These are phyloP conservation scores for Stenoptilia bipunctidactyla DNA, from an alignment of 2,888 invertebrate genomes.

Conservation along the genomic window DNA sequence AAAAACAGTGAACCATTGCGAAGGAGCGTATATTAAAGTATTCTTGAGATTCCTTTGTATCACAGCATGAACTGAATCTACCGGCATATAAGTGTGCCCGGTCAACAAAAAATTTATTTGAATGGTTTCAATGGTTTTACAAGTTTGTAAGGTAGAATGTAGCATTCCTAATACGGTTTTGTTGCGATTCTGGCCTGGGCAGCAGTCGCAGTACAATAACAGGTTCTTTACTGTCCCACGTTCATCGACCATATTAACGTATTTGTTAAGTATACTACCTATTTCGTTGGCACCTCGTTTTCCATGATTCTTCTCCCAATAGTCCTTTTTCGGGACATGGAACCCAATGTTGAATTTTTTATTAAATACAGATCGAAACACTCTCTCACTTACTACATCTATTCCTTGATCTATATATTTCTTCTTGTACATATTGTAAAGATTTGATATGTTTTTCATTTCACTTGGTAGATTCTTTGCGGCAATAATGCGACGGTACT, in stretches of 20 bases:
- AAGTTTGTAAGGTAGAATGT: slow-evolving; percentile 7
- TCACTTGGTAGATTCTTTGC: not conserved
- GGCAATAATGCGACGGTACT: slow-evolving; percentile 16
- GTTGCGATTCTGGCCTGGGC: slow-evolving; percentile 1
- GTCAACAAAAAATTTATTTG: slow-evolving; percentile 19
- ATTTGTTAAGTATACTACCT: not conserved
- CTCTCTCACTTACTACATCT: slow-evolving; percentile 4
- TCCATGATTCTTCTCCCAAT: not conserved
- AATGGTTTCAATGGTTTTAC: slow-evolving; percentile 15
- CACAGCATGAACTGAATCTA: slow-evolving; percentile 23
- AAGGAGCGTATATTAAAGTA: slow-evolving; percentile 23
- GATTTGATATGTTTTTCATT: slow-evolving; percentile 10
- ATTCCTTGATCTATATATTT: not conserved
- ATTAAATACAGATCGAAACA: slow-evolving; percentile 16
- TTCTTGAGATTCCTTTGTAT: slow-evolving; percentile 20
- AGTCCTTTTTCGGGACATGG: slow-evolving; percentile 17
- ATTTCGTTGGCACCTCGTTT: not conserved
- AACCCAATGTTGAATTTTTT: slow-evolving; percentile 16
- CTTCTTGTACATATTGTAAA: slow-evolving; percentile 15
- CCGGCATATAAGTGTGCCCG: slow-evolving; percentile 30
- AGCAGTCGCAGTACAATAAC: not conserved
- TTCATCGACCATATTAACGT: not conserved
- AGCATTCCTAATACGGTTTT: not conserved
- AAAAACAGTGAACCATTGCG: slow-evolving; percentile 9
- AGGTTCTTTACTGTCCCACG: not conserved